Conservation (phyloP, 2,797 vertebrate species). For the Pitangus sulphuratus region DNA sequence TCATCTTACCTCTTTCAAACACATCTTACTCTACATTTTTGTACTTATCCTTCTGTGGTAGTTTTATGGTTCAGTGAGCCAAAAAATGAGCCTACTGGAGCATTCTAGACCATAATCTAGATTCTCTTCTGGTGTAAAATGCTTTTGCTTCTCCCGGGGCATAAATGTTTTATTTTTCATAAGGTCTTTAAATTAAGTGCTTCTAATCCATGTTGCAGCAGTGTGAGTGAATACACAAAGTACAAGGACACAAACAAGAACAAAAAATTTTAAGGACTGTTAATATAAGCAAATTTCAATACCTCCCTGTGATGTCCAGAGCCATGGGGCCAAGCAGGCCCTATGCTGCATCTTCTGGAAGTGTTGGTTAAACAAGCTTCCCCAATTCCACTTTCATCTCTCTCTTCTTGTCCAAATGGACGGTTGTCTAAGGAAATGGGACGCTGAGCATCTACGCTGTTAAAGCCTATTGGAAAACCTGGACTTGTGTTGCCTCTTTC, state of each 20-base stretch:
- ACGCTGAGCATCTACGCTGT: neutral
- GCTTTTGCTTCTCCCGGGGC: neutral
- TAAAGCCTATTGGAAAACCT: neutral
- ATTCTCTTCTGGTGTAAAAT: neutral
- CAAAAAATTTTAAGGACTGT: neutral
- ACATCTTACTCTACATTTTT: neutral
- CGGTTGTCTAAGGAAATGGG: neutral
- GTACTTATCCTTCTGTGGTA: neutral
- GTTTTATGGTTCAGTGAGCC: neutral
- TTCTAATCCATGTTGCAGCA: neutral
- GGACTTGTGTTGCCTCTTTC: neutral
- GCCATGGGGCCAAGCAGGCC: neutral
- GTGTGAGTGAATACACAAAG: neutral
- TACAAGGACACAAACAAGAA: neutral
- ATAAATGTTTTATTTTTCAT: neutral
- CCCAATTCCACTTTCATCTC: neutral
- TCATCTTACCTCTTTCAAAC: neutral
- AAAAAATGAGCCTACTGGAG: neutral
- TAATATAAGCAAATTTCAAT: neutral
- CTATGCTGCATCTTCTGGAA: neutral
- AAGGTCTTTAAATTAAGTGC: neutral
- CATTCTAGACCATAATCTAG: neutral
- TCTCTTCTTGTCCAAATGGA: neutral
- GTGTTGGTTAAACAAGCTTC: rapidly evolving
- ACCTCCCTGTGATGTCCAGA: neutral